Percentiles rank a stretch among this genome's conserved stretches.
These are phyloP conservation scores for Clunio marinus DNA, from an alignment of 2,888 invertebrate genomes.

Conservation along the genomic window DNA sequence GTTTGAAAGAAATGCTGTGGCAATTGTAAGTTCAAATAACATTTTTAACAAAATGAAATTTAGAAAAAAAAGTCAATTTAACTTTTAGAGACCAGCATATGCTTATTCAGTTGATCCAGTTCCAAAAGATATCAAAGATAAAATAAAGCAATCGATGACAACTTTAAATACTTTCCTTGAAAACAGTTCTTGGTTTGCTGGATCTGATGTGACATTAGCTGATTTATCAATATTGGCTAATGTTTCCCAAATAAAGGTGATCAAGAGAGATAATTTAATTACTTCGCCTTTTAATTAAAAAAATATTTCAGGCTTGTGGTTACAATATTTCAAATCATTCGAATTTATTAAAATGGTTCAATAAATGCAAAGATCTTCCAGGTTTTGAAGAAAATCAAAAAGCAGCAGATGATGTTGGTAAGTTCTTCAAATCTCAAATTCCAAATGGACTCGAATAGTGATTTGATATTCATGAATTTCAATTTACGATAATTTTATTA, in stretches of 20 bases:
- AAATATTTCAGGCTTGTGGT: too few species aligned
- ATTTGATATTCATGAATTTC: too few species aligned
- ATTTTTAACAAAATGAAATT: not conserved
- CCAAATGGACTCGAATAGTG: too few species aligned
- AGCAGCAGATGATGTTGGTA: not conserved
- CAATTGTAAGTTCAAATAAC: conserved; percentile 11
- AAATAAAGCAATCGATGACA: conserved; percentile 44
- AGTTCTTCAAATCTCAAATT: not conserved
- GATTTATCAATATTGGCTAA: conserved; percentile 50
- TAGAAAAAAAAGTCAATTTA: not conserved
- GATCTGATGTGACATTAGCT: conserved; percentile 51
- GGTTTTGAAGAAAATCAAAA: conserved; percentile 21
- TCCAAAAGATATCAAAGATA: not conserved
- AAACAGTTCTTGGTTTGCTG: conserved; percentile 50
- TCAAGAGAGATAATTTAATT: too few species aligned
- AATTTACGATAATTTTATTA: too few species aligned
- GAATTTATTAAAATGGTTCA: conserved; percentile 5
- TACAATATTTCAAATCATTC: not conserved
- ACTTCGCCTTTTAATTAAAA: too few species aligned
- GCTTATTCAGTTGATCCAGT: not conserved
- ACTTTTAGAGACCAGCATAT: conserved; percentile 16
- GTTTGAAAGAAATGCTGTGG: conserved; percentile 20
- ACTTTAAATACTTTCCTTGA: conserved; percentile 47
- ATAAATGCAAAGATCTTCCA: not conserved
- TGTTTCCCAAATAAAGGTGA: conserved; percentile 47